phyloP scores from a whole-genome alignment of 2,113 vertebrate genomes.

The Vidua macroura region DNA sequence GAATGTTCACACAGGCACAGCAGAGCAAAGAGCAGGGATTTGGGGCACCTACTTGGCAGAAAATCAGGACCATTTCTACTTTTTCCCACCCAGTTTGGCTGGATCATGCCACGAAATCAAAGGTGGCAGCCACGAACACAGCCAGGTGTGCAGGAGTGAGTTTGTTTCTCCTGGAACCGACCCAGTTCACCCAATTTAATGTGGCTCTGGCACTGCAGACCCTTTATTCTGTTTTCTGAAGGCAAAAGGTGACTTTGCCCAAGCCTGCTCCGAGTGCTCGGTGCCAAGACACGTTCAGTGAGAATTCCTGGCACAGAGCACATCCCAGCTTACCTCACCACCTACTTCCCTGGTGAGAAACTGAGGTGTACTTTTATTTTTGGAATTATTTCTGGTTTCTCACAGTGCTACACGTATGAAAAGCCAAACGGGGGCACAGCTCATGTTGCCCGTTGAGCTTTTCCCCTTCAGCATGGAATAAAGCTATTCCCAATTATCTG shows the following conservation, averaged over 20 bases:
- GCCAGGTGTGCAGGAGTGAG: background rate
- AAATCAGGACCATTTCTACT: fast-evolving
- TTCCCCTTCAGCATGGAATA: background rate
- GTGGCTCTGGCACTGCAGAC: background rate
- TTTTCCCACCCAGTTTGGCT: no score
- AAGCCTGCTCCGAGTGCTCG: background rate
- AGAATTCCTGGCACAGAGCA: background rate
- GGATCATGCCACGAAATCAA: fast-evolving
- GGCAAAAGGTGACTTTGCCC: background rate
- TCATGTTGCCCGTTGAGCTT: background rate
- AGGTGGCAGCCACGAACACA: fast-evolving
- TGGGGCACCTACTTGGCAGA: background rate
- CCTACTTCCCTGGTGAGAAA: background rate
- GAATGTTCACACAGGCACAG: background rate
- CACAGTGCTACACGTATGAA: background rate
- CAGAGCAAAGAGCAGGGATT: background rate
- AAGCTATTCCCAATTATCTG: background rate
- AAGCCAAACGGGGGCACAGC: background rate
- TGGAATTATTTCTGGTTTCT: background rate
- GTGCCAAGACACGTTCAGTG: background rate
- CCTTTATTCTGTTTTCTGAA: background rate
- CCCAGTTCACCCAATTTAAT: fast-evolving
- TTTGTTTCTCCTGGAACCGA: background rate
- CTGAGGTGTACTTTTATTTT: background rate
- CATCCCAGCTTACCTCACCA: background rate